Evolutionary conservation across 2,797 vertebrate genomes (phyloP), one percentile per base, ranked within the genome.

Genomic region (Pteronotus mesoamericanus): DNA sequence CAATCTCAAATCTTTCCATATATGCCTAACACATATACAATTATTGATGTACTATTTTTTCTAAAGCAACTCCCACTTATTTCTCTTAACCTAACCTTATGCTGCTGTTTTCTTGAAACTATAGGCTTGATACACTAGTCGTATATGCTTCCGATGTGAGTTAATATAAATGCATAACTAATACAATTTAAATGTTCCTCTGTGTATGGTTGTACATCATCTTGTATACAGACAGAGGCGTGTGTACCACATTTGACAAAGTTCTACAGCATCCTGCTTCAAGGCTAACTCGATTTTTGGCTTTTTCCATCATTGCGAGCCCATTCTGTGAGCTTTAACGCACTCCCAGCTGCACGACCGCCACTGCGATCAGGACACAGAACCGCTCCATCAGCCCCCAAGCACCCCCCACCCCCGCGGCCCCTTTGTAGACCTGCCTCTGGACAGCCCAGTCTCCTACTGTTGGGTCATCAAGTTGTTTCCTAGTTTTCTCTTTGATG

Each of bases 401-500:
- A 44, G 21, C 29, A 48, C 42, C 91, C 59, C 61, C 48, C 57
- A n/a, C 57, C n/a, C 26, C 82, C 11, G 29, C 59, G n/a, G 55
- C 51, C n/a, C 10, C 77, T 69, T 12, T 44, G 42, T 22, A 51
- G 46, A 32, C 24, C 59, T 87, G 15, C 26, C 48, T 42, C 34
- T 26, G 82, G 48, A 85, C 42, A 16, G 75, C 53, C n/a, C n/a
- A 66, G 34, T 53, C 37, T 61, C 69, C 88, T 21, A 85, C 53
- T 64, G 57, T 19, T 53, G 78, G 86, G 80, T 78, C 74, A 57
- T 46, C 55, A 57, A 11, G 44, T 55, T n/a, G 77, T 75, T 91
- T 83, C 83, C 92, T 64, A n/a, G 51, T 77, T 87, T 88, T 71
- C 77, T 91, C 92, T 94, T 87, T 91, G 88, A 87, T 88, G 83